These are phyloP conservation scores for Azemiops feae DNA, from an alignment of 2,113 vertebrate species.

Conservation along the genomic window DNA sequence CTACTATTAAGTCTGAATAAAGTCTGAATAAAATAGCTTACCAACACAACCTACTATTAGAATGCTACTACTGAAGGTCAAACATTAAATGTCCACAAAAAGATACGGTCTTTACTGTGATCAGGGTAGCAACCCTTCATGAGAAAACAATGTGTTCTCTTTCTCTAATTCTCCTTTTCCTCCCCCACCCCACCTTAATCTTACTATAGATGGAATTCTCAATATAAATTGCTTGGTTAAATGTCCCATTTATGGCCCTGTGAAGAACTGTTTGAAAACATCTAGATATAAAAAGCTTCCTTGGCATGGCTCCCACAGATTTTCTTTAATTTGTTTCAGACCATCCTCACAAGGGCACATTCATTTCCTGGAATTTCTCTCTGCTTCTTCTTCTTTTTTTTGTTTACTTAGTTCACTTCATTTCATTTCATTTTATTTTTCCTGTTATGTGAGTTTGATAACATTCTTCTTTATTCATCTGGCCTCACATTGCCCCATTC, in stretches of 20 bases:
- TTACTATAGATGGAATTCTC: background rate
- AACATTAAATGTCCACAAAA: background rate
- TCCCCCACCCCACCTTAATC: background rate
- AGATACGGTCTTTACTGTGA: background rate
- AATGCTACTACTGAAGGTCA: background rate
- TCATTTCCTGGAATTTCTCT: background rate
- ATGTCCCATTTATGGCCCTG: background rate
- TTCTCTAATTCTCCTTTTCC: background rate
- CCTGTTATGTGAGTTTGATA: background rate
- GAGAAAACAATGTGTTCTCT: background rate
- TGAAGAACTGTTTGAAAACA: background rate
- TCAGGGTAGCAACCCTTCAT: background rate
- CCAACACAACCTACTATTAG: background rate
- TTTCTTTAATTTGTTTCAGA: background rate
- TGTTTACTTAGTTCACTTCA: background rate
- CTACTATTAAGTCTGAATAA: background rate
- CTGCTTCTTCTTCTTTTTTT: background rate
- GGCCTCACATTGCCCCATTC: background rate
- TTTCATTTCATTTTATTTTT: background rate
- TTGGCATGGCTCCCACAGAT: background rate
- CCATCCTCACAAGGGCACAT: background rate
- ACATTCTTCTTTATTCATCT: background rate
- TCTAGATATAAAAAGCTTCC: background rate
- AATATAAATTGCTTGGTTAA: background rate
- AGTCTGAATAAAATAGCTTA: background rate